phyloP scores from a whole-genome alignment of 2,113 vertebrate species.

The Mormyrus lacerda region DNA sequence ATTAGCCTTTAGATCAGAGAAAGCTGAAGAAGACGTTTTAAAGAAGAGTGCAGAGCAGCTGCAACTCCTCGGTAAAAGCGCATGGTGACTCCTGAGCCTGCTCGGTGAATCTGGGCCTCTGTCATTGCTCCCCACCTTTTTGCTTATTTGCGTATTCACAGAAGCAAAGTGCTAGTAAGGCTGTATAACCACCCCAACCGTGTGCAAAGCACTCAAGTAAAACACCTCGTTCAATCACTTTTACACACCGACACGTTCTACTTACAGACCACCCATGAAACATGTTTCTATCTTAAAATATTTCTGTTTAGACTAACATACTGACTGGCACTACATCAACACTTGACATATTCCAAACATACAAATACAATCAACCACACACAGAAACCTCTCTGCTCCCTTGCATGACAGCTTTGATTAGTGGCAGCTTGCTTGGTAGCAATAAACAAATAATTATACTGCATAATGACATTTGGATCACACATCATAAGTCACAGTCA shows the following conservation, averaged over 20 bases:
- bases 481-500: conserved; percentile 29
- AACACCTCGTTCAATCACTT: not conserved
- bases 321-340: conserved; percentile 15
- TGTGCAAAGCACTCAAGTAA: not conserved
- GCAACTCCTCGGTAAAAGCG: not conserved
- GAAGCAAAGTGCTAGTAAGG: not conserved
- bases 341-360: conserved; percentile 2
- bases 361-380: conserved; percentile 21
- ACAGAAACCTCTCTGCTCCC: conserved; percentile 14
- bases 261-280: conserved; percentile 24
- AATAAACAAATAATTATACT: conserved; percentile 33
- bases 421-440: conserved; percentile 18
- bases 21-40: not conserved
- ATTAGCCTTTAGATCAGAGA: not conserved
- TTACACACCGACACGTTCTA: not conserved
- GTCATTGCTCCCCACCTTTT: not conserved
- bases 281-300: not conserved
- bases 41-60: not conserved
- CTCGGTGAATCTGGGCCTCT: not conserved
- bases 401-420: conserved; percentile 31
- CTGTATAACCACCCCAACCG: not conserved
- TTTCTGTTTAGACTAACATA: conserved; percentile 19
- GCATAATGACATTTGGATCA: conserved; percentile 19
- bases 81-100: not conserved
- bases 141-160: not conserved